A percentile compares a stretch with the other conserved stretches of the same genome.
These are phyloP conservation scores for Tanypteryx hageni DNA, from an alignment of 2,888 invertebrate species.

Conservation along the genomic window DNA sequence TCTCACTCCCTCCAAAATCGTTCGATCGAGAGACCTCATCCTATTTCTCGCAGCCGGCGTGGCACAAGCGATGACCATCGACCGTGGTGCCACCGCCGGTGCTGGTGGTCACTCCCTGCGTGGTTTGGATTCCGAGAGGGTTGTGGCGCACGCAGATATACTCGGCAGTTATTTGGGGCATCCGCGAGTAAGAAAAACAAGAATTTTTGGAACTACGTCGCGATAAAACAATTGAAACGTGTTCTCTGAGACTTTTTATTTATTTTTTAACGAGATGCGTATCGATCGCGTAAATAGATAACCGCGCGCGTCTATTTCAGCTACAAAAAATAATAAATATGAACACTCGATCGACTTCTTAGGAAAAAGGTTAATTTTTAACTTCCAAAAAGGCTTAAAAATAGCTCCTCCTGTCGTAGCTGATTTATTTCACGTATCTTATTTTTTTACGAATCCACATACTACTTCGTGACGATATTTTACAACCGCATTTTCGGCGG, in stretches of 20 bases:
- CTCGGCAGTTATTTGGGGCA: constrained; percentile 9
- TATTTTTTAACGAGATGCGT: background rate
- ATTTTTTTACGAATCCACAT: no score
- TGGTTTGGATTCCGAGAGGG: background rate
- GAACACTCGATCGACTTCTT: no score
- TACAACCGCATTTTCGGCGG: no score
- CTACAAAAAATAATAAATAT: background rate
- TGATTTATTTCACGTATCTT: no score
- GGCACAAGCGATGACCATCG: constrained; percentile 11
- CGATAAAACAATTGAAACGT: constrained; percentile 5
- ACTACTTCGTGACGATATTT: no score
- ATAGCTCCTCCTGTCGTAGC: no score
- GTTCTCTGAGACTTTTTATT: background rate
- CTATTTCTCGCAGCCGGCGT: background rate
- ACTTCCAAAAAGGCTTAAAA: no score
- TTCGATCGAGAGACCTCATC: background rate
- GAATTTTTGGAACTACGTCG: background rate
- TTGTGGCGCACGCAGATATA: background rate
- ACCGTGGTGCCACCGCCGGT: background rate
- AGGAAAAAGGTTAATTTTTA: no score
- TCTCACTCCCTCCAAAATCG: background rate
- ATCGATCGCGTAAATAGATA: background rate
- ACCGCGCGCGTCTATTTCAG: background rate
- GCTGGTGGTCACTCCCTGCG: constrained; percentile 2
- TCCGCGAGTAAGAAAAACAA: background rate